phyloP scores from a whole-genome alignment of 2,888 invertebrate species.

The Drosophila ustulata region DNA sequence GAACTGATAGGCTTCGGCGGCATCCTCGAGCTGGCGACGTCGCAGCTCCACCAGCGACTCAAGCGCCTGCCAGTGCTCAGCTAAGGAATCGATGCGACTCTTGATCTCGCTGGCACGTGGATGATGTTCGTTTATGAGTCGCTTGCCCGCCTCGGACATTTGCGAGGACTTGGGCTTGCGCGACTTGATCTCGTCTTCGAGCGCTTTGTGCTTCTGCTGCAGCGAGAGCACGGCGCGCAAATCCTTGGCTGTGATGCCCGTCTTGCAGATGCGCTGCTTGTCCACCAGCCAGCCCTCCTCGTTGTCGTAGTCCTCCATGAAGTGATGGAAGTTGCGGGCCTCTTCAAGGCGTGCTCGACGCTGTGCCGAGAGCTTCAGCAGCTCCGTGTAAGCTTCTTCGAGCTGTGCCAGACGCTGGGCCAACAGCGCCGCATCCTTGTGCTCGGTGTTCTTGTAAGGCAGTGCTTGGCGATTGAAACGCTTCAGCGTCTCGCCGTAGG shows the following conservation, averaged over 20 bases:
- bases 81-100: slow-evolving; percentile 91
- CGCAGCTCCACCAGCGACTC: slow-evolving; percentile 91
- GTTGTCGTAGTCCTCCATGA: slow-evolving; percentile 98
- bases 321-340: slow-evolving; percentile 96
- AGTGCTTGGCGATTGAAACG: slow-evolving; percentile 90
- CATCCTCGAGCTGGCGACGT: slow-evolving; percentile 92
- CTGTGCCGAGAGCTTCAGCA: slow-evolving; percentile 85
- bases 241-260: slow-evolving; percentile 97
- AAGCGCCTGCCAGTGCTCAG: slow-evolving; percentile 95
- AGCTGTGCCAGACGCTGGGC: slow-evolving; percentile 91
- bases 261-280: slow-evolving; percentile 96
- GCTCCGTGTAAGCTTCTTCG: slow-evolving; percentile 91
- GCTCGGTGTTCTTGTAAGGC: slow-evolving; percentile 87
- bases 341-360: slow-evolving; percentile 95
- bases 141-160: slow-evolving; percentile 89
- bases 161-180: slow-evolving; percentile 89
- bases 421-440: slow-evolving; percentile 87
- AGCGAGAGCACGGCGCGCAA: slow-evolving; percentile 94
- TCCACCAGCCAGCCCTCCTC: slow-evolving; percentile 99
- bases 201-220: slow-evolving; percentile 96
- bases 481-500: slow-evolving; percentile 93
- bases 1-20: slow-evolving; percentile 97
- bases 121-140: slow-evolving; percentile 92
- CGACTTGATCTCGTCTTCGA: slow-evolving; percentile 94
- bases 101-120: slow-evolving; percentile 93